Conservation (phyloP, 1,140 invertebrate genomes). For the Babylonia areolata region DNA sequence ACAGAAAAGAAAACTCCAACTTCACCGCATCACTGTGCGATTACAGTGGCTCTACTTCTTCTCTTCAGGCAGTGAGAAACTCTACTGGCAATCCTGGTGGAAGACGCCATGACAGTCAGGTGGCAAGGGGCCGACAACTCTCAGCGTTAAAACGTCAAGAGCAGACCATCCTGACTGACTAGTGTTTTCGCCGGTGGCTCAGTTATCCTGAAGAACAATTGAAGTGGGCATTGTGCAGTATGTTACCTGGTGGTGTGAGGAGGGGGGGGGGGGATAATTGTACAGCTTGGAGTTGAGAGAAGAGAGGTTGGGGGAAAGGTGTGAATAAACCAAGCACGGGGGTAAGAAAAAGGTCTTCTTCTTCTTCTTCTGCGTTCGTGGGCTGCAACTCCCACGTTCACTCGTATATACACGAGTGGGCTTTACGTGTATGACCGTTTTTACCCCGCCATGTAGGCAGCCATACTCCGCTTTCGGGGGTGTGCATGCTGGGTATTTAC, state of each 20-base stretch:
- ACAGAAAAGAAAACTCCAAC: neutral
- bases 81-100: neutral
- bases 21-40: neutral
- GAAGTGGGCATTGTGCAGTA: neutral
- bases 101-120: slow-evolving; percentile 15
- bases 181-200: neutral
- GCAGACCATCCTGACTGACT: slow-evolving; percentile 2
- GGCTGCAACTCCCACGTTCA: too few species aligned
- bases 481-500: too few species aligned
- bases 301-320: too few species aligned
- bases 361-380: too few species aligned
- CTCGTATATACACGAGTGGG: too few species aligned
- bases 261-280: too few species aligned
- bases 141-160: neutral
- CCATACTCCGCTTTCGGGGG: too few species aligned
- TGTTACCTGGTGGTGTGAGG: neutral
- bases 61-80: neutral
- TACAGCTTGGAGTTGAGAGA: neutral
- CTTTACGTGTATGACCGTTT: too few species aligned
- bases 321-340: too few species aligned
- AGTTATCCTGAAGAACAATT: neutral
- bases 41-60: neutral
- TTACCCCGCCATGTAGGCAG: too few species aligned
- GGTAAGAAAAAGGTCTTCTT: too few species aligned
- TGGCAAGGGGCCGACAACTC: slow-evolving; percentile 3